phyloP scores from a whole-genome alignment of 1,140 invertebrate species.

The Drosophila arawakana region DNA sequence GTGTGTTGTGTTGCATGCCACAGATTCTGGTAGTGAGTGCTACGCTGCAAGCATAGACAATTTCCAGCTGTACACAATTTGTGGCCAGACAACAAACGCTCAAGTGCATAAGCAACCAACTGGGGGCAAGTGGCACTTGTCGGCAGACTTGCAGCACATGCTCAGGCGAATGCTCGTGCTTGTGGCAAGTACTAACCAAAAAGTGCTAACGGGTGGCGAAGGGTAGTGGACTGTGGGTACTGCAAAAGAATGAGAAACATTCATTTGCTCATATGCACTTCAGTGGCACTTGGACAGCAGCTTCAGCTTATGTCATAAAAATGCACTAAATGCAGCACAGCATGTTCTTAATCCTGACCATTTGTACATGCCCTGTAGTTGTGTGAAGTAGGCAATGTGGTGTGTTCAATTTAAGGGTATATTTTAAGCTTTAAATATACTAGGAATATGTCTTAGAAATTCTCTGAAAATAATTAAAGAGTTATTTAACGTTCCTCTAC shows the following conservation, averaged over 20 bases:
- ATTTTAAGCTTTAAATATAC: background rate
- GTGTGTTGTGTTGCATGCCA: constrained; percentile 22
- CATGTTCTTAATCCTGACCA: constrained; percentile 24
- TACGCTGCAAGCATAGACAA: background rate
- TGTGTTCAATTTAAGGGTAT: background rate
- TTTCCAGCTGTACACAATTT: constrained; percentile 7
- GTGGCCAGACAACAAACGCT: constrained; percentile 19
- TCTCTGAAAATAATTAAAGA: too few relatives aligned
- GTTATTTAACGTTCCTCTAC: too few relatives aligned
- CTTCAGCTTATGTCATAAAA: constrained; percentile 21
- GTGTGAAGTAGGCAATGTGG: background rate
- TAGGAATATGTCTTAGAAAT: too few relatives aligned
- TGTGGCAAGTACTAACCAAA: constrained; percentile 23
- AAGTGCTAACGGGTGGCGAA: background rate
- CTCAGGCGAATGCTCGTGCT: background rate
- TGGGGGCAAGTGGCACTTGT: constrained; percentile 40
- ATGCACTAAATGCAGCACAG: constrained; percentile 27
- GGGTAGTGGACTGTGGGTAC: background rate
- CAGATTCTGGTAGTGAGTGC: constrained; percentile 16
- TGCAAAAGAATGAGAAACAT: constrained; percentile 19
- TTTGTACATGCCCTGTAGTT: constrained; percentile 12
- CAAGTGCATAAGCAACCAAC: constrained; percentile 19
- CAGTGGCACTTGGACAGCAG: constrained; percentile 28
- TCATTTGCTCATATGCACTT: constrained; percentile 36
- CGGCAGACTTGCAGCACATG: constrained; percentile 15